Base-by-base conservation (phyloP, 2,888 invertebrate genomes). In the Drosophila engyochracea region DNA sequence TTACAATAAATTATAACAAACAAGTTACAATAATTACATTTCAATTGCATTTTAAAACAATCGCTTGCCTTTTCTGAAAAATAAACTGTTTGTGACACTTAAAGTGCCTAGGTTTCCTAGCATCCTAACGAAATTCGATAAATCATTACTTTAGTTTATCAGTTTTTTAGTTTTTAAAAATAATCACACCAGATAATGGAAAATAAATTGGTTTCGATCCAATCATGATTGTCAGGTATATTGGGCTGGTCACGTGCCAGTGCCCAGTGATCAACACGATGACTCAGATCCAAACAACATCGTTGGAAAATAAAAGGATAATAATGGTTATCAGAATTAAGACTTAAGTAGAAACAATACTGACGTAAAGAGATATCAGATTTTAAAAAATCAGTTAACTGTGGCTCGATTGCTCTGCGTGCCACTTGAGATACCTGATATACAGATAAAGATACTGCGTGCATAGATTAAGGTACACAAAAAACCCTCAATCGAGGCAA, bases 301-400 rank as follows among this genome's bases (percentile, higher is more conserved):
- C 12, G 28, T 22, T 31, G 70, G 25, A 74, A 77, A 63, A 60
- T 67, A 75, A 33, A 68, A 44, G 52, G 31, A 37, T 37, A 72
- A 79, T 76, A 76, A 63, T 63, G 59, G 39, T 66, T 76, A 79
- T 79, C 78, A 79, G 52, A 60, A 31, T 51, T 49, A 30, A 62
- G 12, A 49, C 25, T 73, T 67, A 60, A 76, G 69, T 81, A 54
- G 51, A 39, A 54, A 25, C 77, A 81, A 74, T 77, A 70, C 78
- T 80, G 80, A 80, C 80, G 80, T 74, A 80, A 81, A 78, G 74
- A 25, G 55, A 51, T 53, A 62, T 59, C 64, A 44, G 57, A 59
- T 61, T 64, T 59, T 19, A 35, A n/a, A 52, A 44, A 70, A 54
- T 37, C 55, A 60, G 66, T 69, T 72, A 58, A 47, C 37, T 59